Conservation (phyloP, 2,113 vertebrate genomes). For the Mohoua ochrocephala region DNA sequence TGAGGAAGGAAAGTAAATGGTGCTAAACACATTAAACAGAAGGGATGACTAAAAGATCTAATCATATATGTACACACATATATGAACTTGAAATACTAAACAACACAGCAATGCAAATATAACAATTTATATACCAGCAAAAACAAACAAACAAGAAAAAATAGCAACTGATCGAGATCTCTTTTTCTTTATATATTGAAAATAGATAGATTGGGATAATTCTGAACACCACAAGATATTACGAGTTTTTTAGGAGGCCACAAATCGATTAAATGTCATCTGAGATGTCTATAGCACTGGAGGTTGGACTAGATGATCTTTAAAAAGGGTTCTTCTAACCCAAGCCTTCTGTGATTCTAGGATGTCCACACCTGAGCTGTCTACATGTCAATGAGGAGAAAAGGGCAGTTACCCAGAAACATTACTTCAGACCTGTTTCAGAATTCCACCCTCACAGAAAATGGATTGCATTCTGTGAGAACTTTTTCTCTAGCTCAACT, state of each 20-base stretch:
- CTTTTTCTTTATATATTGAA: not conserved
- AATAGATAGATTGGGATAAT: not conserved
- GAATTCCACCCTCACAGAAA: not conserved
- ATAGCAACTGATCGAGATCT: not conserved
- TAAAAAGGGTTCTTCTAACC: not conserved
- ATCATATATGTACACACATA: not conserved
- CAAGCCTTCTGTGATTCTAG: not conserved
- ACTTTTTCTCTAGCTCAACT: not conserved
- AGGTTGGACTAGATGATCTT: not conserved
- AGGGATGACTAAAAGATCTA: not conserved
- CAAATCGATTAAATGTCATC: not conserved
- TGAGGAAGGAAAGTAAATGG: not conserved
- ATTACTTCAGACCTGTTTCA: not conserved
- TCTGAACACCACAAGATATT: not conserved
- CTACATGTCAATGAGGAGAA: not conserved
- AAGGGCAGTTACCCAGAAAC: not conserved
- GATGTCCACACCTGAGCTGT: not conserved
- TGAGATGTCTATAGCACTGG: not conserved
- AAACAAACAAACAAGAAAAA: not conserved
- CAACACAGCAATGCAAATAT: not conserved
- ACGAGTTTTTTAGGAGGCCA: not conserved
- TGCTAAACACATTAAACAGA: not conserved
- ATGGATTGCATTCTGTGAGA: not conserved
- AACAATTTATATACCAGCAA: not conserved
- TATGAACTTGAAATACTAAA: not conserved